phyloP scores from a whole-genome alignment of 2,797 vertebrate species.

The Lerista edwardsae region DNA sequence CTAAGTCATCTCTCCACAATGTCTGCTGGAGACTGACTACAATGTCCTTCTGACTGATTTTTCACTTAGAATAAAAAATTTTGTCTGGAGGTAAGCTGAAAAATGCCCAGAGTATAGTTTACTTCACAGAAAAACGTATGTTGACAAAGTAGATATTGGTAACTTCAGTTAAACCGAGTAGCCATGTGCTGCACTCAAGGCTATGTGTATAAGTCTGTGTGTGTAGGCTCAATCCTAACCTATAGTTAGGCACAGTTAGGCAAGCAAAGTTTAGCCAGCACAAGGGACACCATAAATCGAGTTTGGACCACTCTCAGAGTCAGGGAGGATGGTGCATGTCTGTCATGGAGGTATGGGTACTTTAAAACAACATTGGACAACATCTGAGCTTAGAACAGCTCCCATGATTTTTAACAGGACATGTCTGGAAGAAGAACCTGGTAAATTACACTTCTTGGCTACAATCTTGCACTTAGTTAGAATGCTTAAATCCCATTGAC shows the following conservation, averaged over 20 bases:
- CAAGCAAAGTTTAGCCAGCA: no score
- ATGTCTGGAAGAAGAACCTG: not conserved
- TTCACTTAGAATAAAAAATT: not conserved
- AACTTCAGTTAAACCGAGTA: not conserved
- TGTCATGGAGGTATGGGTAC: no score
- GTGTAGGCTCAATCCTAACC: no score
- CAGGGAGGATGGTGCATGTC: no score
- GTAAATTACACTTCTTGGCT: not conserved
- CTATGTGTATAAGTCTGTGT: no score
- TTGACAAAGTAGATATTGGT: not conserved
- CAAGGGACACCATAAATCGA: no score
- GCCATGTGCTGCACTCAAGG: no score
- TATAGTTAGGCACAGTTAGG: no score
- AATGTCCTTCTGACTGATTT: not conserved
- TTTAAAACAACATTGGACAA: no score
- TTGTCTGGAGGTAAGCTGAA: not conserved
- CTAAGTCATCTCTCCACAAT: not conserved
- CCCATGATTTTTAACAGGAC: not conserved
- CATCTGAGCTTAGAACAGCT: not conserved
- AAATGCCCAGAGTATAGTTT: not conserved
- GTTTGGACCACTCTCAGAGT: no score
- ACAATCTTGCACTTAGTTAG: not conserved
- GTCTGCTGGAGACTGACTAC: not conserved
- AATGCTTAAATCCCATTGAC: not conserved
- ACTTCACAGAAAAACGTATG: not conserved